Evolutionary conservation across 2,888 invertebrate species (phyloP).

Genomic region (Pilophorus perplexus): DNA sequence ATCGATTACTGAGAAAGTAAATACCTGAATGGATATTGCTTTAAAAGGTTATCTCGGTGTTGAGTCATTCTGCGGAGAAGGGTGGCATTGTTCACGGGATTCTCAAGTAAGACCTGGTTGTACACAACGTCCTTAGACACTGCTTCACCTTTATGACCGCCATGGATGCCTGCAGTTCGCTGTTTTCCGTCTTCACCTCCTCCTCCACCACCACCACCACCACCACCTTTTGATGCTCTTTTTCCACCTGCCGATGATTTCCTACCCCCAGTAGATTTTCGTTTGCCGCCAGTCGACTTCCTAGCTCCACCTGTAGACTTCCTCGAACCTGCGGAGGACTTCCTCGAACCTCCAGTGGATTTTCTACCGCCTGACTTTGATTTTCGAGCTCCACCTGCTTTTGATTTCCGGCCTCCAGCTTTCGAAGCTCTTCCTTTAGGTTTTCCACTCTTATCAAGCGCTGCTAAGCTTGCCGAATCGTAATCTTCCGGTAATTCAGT

Average conservation of each 20-base stretch:
- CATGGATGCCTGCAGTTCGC: conserved; percentile 20
- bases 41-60: conserved; percentile 17
- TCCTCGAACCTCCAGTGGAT: neutral
- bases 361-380: conserved; percentile 16
- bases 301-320: conserved; percentile 9
- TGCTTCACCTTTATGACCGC: conserved; percentile 17
- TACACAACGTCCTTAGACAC: conserved; percentile 16
- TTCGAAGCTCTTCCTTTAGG: neutral
- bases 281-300: neutral
- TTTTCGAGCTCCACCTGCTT: conserved; percentile 4
- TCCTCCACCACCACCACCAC: neutral
- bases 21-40: conserved; percentile 11
- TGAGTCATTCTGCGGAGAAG: conserved; percentile 27
- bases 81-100: conserved; percentile 26
- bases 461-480: too few species aligned
- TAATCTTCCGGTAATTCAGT: conserved; percentile 8
- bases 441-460: neutral
- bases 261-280: neutral
- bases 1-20: too few species aligned
- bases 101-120: conserved; percentile 30
- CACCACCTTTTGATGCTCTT: conserved; percentile 10
- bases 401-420: neutral
- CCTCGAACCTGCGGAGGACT: conserved; percentile 11
- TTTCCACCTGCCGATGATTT: neutral
- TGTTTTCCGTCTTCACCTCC: neutral